A percentile compares a stretch with the other conserved stretches of the same genome.
Conservation (phyloP, 2,797 vertebrate species). For the Neomorphus geoffroyi region DNA sequence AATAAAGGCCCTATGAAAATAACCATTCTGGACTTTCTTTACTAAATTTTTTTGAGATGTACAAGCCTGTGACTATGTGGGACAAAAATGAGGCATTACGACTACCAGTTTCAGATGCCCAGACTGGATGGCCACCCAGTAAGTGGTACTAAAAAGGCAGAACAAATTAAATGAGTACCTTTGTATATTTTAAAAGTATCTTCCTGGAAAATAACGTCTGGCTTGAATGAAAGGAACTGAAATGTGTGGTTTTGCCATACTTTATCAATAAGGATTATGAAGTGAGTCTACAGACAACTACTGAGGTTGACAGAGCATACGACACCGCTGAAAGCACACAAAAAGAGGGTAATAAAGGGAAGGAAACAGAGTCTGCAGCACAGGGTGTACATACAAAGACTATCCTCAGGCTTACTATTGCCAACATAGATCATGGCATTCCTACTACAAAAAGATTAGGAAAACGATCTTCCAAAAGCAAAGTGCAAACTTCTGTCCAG, state of each 20-base stretch:
- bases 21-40: not conserved
- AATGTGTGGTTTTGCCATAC: not conserved
- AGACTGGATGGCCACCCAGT: not conserved
- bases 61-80: not conserved
- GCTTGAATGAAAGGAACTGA: not conserved
- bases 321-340: not conserved
- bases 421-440: not conserved
- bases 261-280: slow-evolving; percentile 21
- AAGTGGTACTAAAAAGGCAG: not conserved
- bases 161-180: not conserved
- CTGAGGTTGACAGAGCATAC: not conserved
- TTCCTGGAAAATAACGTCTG: slow-evolving; percentile 17
- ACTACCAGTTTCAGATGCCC: not conserved
- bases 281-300: not conserved
- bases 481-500: not conserved
- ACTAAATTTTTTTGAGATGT: not conserved
- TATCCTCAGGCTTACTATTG: not conserved
- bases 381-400: not conserved
- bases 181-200: not conserved
- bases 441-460: not conserved
- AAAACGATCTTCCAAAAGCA: not conserved
- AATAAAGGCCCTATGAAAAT: not conserved
- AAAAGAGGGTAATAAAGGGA: not conserved
- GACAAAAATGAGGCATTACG: not conserved
- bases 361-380: not conserved